phyloP scores from a whole-genome alignment of 2,888 invertebrate species.

The Rugalucina vietnamica region DNA sequence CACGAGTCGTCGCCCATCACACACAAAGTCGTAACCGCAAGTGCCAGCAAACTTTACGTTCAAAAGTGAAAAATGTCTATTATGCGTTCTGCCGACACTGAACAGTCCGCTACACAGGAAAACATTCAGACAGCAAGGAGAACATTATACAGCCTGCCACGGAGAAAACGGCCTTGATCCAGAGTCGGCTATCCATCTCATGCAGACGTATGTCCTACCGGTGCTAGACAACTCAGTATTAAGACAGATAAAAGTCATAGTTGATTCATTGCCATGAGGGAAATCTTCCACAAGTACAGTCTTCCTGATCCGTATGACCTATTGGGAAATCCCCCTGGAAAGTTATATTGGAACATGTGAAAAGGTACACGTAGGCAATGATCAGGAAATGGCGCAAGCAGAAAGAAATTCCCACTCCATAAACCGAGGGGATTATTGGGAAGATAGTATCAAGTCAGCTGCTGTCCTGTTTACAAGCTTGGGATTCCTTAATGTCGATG shows the following conservation, averaged over 20 bases:
- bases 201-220: neutral
- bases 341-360: neutral
- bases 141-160: neutral
- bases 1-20: too few species aligned
- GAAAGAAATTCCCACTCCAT: too few species aligned
- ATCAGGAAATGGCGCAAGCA: too few species aligned
- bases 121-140: constrained; percentile 8
- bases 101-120: neutral
- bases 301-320: neutral
- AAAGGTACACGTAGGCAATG: neutral
- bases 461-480: neutral
- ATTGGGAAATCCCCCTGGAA: neutral
- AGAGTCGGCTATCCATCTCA: neutral
- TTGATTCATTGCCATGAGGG: neutral
- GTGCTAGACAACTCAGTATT: neutral
- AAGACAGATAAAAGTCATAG: neutral
- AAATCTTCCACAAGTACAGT: neutral
- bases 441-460: neutral
- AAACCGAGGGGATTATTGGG: too few species aligned
- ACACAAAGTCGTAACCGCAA: too few species aligned
- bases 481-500: neutral
- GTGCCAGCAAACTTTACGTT: too few species aligned
- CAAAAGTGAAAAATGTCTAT: too few species aligned
- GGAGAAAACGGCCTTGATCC: constrained; percentile 13
- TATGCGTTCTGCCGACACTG: neutral